Percentiles rank a stretch among this genome's conserved stretches.
phyloP scores from a whole-genome alignment of 2,113 vertebrate species.

The Chaetura pelagica region DNA sequence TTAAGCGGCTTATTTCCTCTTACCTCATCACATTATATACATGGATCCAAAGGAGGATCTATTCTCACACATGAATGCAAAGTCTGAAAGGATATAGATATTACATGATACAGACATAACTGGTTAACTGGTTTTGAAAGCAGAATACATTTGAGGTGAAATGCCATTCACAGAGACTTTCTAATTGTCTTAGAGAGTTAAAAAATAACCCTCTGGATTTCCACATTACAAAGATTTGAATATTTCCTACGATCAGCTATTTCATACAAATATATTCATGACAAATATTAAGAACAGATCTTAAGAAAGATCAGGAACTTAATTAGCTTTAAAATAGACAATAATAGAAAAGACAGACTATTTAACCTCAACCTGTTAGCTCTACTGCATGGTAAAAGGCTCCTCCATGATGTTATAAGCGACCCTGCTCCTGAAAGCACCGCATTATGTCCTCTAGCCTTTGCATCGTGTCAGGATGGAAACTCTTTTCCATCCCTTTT shows the following conservation, averaged over 20 bases:
- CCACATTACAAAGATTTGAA: not conserved
- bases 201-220: not conserved
- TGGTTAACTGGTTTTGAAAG: not conserved
- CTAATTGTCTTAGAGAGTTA: not conserved
- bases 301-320: not conserved
- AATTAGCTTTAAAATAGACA: not conserved
- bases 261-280: not conserved
- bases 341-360: not conserved
- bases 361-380: not conserved
- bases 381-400: not conserved
- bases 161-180: not conserved
- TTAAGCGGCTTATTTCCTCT: not conserved
- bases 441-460: not conserved
- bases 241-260: not conserved
- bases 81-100: not conserved
- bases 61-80: not conserved
- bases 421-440: not conserved
- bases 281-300: not conserved
- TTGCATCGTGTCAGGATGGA: accelerated
- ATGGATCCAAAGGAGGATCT: not conserved
- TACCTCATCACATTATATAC: not conserved
- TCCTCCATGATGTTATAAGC: not conserved
- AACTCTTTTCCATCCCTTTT: not conserved
- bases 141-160: not conserved
- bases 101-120: not conserved